These are phyloP conservation scores for Bubo blakistoni DNA, from an alignment of 2,113 vertebrate genomes.

Conservation along the genomic window DNA sequence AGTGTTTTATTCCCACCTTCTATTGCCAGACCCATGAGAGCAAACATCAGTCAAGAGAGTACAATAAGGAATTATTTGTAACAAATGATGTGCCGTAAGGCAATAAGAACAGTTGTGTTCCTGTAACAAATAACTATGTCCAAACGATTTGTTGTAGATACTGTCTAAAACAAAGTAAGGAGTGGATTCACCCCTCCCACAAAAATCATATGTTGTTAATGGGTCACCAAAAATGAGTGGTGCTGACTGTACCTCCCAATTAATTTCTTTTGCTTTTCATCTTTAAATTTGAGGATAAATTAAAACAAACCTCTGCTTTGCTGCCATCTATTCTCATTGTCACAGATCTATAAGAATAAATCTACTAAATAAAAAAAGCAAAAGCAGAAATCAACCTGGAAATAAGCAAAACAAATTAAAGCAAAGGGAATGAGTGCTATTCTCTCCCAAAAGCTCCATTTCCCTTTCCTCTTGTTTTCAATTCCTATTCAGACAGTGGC, in stretches of 20 bases:
- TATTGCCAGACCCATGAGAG: not conserved
- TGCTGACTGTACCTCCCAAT: not conserved
- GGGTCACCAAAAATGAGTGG: not conserved
- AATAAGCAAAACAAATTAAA: not conserved
- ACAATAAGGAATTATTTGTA: not conserved
- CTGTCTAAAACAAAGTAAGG: not conserved
- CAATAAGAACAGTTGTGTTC: not conserved
- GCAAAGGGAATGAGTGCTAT: not conserved
- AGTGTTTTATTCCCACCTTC: not conserved
- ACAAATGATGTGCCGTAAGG: not conserved
- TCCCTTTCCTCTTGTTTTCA: not conserved
- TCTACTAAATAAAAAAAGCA: not conserved
- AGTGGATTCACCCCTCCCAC: constrained; percentile 1
- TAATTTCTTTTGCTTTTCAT: not conserved
- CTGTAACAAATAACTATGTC: not conserved
- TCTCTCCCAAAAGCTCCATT: not conserved
- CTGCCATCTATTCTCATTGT: not conserved
- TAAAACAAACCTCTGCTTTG: not conserved
- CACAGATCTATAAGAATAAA: not conserved
- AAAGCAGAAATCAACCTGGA: not conserved
- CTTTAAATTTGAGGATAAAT: not conserved
- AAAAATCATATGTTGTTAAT: not conserved
- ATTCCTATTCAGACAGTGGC: not conserved
- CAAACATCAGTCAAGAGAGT: not conserved
- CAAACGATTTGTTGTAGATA: not conserved